Base-by-base conservation (phyloP, 2,888 invertebrate species). In the Morpho helenor region DNA sequence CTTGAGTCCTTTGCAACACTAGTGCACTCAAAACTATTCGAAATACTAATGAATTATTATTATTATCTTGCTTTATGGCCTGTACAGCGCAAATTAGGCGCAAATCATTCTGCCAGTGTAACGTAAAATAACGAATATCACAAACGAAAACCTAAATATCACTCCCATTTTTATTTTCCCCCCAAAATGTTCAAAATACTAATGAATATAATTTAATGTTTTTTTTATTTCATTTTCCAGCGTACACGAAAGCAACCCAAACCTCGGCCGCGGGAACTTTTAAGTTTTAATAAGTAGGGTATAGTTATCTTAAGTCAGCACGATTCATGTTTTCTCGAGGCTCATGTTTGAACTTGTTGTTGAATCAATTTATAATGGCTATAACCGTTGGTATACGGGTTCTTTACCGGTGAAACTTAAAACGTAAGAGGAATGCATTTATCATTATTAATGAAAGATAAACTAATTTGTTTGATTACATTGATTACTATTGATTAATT, bases 221-320 rank as follows among this genome's bases (percentile, higher is more conserved):
- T 45, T 40, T 44, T 56, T 70, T 73, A 68, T 45, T 45, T 9
- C 65, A 65, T 66, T 67, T 86, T 84, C 23, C 92, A 93, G 93
- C 80, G 93, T 93, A 72, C 93, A 93, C 82, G 93, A 93, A 84
- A 93, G 93, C 79, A 91, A 93, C 74, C 92, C 93, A 62, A 91
- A 81, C 71, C 79, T 89, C 66, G 85, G 87, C 56, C 87, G 90
- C 68, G 91, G 75, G 62, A 92, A 91, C 82, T 93, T 90, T 80
- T 92, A 90, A 89, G 82, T 71, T 46, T n/a, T 44, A 49, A 49
- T 41, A 23, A 49, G 46, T 57, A 57, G 45, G 48, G 43, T 39
- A 54, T 57, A 59, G 56, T 10, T 56, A 44, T 40, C 8, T n/a
- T 63, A 63, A 63, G 61, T 56, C 58, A 54, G 48, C 52, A 40